Conservation (phyloP, 2,888 invertebrate genomes). For the Cataglyphis altisquamis region DNA sequence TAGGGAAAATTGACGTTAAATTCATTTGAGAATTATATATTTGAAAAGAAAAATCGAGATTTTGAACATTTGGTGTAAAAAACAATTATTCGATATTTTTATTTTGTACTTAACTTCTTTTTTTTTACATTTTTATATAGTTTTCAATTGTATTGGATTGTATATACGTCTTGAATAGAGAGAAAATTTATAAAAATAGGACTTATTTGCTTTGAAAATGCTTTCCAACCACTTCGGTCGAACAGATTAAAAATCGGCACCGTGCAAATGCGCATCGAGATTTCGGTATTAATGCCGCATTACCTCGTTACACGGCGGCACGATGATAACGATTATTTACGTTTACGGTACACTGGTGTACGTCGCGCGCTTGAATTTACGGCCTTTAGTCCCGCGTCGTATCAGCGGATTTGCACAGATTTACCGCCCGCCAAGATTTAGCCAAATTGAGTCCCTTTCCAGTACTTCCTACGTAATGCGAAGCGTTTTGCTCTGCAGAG, state of each 20-base stretch:
- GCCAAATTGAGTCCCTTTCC: conserved; percentile 55
- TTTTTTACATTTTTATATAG: background rate
- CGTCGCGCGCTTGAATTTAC: conserved; percentile 46
- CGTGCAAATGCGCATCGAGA: conserved; percentile 31
- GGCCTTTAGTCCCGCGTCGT: conserved; percentile 50
- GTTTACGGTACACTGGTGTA: conserved; percentile 48
- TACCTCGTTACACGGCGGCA: conserved; percentile 39
- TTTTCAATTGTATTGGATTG: background rate
- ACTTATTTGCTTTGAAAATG: background rate
- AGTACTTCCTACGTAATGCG: conserved; percentile 35
- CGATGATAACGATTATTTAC: conserved; percentile 57
- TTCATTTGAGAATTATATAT: background rate
- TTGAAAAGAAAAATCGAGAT: background rate
- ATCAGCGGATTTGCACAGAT: conserved; percentile 56
- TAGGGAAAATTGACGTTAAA: background rate
- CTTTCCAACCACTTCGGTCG: background rate
- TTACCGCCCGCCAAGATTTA: conserved; percentile 56
- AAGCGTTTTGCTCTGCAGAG: conserved; percentile 34
- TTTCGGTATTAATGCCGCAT: conserved; percentile 53
- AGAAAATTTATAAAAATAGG: conserved; percentile 22
- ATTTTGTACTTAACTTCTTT: background rate
- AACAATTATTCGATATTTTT: background rate
- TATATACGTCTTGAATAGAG: background rate
- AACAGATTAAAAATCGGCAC: conserved; percentile 46
- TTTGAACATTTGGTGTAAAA: background rate